These are phyloP conservation scores for Agrochola lota DNA, from an alignment of 2,888 invertebrate genomes.

Conservation along the genomic window DNA sequence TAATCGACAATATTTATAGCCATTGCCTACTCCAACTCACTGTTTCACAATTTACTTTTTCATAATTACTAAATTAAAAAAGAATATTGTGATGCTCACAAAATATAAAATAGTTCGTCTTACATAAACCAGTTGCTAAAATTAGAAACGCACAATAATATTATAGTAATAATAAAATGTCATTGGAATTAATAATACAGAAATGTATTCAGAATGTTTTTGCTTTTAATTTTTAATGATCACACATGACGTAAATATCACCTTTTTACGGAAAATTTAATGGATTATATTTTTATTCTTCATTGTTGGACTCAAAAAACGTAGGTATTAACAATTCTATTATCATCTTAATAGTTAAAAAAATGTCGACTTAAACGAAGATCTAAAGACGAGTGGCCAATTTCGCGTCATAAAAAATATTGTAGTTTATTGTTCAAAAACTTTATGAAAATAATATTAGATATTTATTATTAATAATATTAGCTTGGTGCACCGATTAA, in stretches of 20 bases:
- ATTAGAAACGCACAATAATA: conserved; percentile 58
- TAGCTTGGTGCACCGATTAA: conserved; percentile 57
- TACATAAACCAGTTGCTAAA: conserved; percentile 48
- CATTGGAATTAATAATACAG: conserved; percentile 11
- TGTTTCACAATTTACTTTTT: conserved; percentile 16
- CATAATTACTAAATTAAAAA: conserved; percentile 15
- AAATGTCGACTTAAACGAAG: conserved; percentile 19
- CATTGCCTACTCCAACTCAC: conserved; percentile 19
- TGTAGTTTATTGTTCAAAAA: conserved; percentile 43
- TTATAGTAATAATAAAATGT: background rate
- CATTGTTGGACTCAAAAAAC: background rate
- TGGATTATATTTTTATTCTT: background rate
- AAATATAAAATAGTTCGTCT: conserved; percentile 41
- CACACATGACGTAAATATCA: background rate
- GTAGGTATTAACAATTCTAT: background rate
- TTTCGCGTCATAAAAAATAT: conserved; percentile 29
- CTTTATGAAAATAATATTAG: conserved; percentile 34
- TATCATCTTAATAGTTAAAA: conserved; percentile 2
- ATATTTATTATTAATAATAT: conserved; percentile 31
- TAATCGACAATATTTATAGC: conserved; percentile 30
- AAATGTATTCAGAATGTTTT: conserved; percentile 17
- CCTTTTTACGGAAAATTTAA: background rate
- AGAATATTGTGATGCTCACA: conserved; percentile 23
- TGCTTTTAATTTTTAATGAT: conserved; percentile 4
- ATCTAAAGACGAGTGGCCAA: conserved; percentile 53